These are phyloP conservation scores for Tenthredo amoena DNA, from an alignment of 2,888 invertebrate species.

Conservation along the genomic window DNA sequence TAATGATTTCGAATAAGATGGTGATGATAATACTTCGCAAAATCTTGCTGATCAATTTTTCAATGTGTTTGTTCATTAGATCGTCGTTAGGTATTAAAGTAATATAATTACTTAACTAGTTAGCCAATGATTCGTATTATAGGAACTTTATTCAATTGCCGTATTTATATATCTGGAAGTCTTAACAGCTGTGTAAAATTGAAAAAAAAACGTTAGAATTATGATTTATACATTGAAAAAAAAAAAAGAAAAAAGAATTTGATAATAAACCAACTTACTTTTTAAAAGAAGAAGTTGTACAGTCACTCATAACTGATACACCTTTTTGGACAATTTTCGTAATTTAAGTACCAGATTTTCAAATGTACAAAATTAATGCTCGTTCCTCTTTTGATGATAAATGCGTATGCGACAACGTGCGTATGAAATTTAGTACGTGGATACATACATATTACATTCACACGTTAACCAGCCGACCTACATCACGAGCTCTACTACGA, in stretches of 20 bases:
- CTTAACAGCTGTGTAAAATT: background rate
- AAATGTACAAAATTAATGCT: background rate
- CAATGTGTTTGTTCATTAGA: background rate
- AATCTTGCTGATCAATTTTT: background rate
- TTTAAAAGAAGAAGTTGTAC: background rate
- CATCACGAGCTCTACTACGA: constrained; percentile 16
- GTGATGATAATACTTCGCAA: background rate
- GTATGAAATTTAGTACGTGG: background rate
- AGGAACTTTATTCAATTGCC: background rate
- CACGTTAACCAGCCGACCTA: constrained; percentile 24
- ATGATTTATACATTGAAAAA: background rate
- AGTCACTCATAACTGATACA: background rate
- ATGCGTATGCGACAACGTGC: background rate
- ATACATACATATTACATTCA: background rate
- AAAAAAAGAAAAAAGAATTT: background rate
- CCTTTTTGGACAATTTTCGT: background rate
- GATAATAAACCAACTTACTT: background rate
- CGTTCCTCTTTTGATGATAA: background rate
- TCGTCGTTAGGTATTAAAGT: background rate
- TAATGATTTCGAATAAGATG: background rate
- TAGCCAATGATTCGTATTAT: constrained; percentile 3
- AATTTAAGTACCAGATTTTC: background rate
- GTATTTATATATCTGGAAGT: background rate
- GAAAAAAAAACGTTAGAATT: background rate
- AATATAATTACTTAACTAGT: constrained; percentile 20